Evolutionary conservation across 2,113 vertebrate genomes (phyloP), one percentile per base, ranked within the genome.

Genomic region (Callionymus lyra): DNA sequence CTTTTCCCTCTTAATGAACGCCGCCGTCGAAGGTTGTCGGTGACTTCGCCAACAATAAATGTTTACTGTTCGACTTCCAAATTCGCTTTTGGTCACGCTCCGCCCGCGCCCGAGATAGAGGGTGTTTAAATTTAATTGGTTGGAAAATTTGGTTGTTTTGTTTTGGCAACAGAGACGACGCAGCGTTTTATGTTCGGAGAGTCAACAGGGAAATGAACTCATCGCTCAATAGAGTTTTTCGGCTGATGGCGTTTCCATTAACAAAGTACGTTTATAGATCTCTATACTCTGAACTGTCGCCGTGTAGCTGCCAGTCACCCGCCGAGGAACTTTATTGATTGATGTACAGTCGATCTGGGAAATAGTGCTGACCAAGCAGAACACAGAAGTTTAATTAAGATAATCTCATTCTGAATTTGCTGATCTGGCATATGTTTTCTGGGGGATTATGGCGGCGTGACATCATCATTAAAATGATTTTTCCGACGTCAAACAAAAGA

Each of bases 81-180:
- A 52, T 38, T 43, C 35, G 21, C 36, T 19, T 68, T 76, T 76
- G 77, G 70, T 56, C 56, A 58, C 48, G 12, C 52, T 54, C 63
- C 65, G 60, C 65, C 74, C 60, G 49, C 42, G 66, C 32, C 50
- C 2, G 46, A 16, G 47, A 70, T 60, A 41, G 55, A 62, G 63
- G 53, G 63, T 70, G 46, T 74, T 85, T 77, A 84, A 84, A 86
- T 74, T 85, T 83, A 84, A 87, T 84, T 66, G 77, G 57, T 70
- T 74, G 80, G 80, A 85, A 84, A 79, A 86, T 84, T 65, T 65
- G 50, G 63, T 82, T 65, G 43, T 83, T 76, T 76, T 69, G 68
- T 67, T 76, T 72, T 54, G 41, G 58, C 50, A 27, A 27, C 21
- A 27, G 4, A 8, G 21, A 27, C 21, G 21, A 27, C 8, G 21